Conservation (phyloP, 30 jellyfish, hydroid and myxozoan genomes). For the Aurelia aurita region DNA sequence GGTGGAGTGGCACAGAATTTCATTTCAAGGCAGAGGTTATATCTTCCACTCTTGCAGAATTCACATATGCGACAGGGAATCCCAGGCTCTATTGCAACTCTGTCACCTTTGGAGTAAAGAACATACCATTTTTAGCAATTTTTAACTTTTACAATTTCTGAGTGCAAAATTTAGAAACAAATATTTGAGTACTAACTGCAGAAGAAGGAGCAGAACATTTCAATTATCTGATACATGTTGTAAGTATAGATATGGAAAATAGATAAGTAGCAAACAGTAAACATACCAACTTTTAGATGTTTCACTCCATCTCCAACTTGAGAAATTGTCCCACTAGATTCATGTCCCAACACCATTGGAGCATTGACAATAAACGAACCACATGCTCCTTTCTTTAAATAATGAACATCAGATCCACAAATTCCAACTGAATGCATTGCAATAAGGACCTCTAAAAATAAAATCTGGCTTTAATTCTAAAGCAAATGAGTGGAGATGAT, state of each 20-base stretch:
- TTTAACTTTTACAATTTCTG: no score
- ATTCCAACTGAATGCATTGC: conserved; percentile 95
- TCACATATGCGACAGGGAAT: conserved; percentile 95
- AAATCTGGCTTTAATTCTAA: not conserved
- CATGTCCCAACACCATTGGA: conserved; percentile 99
- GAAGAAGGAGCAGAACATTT: not conserved
- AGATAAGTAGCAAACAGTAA: no score
- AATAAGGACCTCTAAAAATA: conserved; percentile 80
- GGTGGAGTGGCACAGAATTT: conserved; percentile 97
- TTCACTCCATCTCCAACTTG: conserved; percentile 94
- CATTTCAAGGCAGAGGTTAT: conserved; percentile 84
- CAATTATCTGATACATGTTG: no score
- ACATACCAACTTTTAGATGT: conserved; percentile 77
- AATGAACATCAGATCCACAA: conserved; percentile 99
- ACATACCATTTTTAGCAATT: not conserved
- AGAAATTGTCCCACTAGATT: conserved; percentile 90
- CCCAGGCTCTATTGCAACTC: conserved; percentile 99
- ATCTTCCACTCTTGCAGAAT: conserved; percentile 86
- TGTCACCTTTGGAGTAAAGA: conserved; percentile 72
- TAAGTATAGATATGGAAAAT: no score
- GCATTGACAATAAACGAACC: conserved; percentile 90
- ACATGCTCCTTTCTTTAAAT: conserved; percentile 78
- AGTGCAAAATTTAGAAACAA: not conserved
- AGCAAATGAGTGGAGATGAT: not conserved
- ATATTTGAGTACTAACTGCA: not conserved